Conservation (phyloP, 2,113 vertebrate genomes). For the Amphiprion ocellaris region DNA sequence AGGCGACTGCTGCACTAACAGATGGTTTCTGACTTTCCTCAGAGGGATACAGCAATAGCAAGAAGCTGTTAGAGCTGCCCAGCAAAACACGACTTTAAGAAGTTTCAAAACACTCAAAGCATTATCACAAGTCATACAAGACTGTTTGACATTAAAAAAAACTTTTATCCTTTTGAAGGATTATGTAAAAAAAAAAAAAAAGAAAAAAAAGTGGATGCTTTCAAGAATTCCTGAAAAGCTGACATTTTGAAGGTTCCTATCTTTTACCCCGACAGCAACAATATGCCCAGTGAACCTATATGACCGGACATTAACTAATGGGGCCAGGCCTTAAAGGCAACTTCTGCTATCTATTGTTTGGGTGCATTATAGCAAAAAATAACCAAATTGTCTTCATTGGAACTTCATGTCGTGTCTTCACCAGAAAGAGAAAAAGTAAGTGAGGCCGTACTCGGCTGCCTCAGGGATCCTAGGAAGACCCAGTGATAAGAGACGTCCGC, state of each 20-base stretch:
- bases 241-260: constrained; percentile 10
- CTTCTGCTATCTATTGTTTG: constrained; percentile 56
- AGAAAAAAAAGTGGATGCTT: neutral
- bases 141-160: neutral
- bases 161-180: neutral
- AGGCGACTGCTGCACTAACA: constrained; percentile 37
- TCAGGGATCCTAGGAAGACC: constrained; percentile 40
- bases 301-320: constrained; percentile 47
- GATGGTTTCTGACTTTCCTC: constrained; percentile 54
- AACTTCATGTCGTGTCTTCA: constrained; percentile 32
- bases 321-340: constrained; percentile 35
- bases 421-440: constrained; percentile 47
- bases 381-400: constrained; percentile 37
- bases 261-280: constrained; percentile 10
- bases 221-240: constrained; percentile 36
- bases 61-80: neutral
- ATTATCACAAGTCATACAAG: neutral
- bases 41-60: constrained; percentile 5
- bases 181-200: neutral
- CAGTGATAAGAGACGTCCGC: constrained; percentile 23
- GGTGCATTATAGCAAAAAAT: constrained; percentile 30
- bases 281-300: constrained; percentile 33
- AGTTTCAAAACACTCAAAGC: neutral
- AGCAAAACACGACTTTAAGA: neutral
- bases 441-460: constrained; percentile 48